Base-by-base conservation (phyloP, 2,888 invertebrate genomes). In the Dascillus cervinus region DNA sequence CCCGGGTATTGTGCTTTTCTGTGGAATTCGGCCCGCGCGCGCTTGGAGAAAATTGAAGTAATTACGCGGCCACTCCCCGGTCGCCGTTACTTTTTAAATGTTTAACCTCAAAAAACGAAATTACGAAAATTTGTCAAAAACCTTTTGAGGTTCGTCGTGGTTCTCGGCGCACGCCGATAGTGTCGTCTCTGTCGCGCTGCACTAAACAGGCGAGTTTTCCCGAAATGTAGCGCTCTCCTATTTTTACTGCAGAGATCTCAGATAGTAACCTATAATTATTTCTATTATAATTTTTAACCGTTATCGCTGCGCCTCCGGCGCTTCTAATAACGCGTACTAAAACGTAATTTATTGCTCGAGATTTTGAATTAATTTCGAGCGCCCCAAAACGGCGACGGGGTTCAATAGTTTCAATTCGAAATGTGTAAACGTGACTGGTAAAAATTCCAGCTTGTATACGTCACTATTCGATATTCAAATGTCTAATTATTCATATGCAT, bases 401-500 rank as follows among this genome's bases (percentile, higher is more conserved):
- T n/a, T n/a, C n/a, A n/a, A n/a, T n/a, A n/a, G n/a, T n/a, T n/a
- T n/a, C n/a, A n/a, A n/a, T 17, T 17, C 17, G 8, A 17, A 17
- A 17, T 8, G 13, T 24, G 24, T 11, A 27, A 31, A 32, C 33
- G 33, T 33, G 37, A 37, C 37, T 29, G 30, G 29, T 48, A 39
- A 43, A 46, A 50, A 50, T 50, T 52, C 52, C 50, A 47, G 43
- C 42, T 44, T 31, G 37, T 43, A 47, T 43, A 39, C 53, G 49
- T 52, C 52, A 49, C 44, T 48, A 47, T 51, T 47, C 50, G 51
- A 50, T 52, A 52, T 50, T 50, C 47, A 50, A 50, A 52, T 53
- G 52, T 52, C 51, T 55, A 55, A 55, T 55, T 55, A 54, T 54
- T 54, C 53, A 52, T 51, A 47, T 42, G 44, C 47, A 47, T 52